A percentile compares a stretch with the other conserved stretches of the same genome.
Evolutionary conservation across 1,140 invertebrate genomes (phyloP).

Genomic region (Drosophila sechellia): DNA sequence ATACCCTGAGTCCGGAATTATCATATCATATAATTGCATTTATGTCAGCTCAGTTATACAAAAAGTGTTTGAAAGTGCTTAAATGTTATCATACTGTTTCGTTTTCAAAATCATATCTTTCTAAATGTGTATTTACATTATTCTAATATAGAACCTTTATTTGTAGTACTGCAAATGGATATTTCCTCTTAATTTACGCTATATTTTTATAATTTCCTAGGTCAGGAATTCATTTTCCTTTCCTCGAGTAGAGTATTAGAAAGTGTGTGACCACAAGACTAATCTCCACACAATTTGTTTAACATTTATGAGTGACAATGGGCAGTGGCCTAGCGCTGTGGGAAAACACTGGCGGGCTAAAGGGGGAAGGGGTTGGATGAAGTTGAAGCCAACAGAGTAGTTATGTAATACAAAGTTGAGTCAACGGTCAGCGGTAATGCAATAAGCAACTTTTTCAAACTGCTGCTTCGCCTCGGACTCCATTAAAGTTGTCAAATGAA

Average conservation of each 20-base stretch:
- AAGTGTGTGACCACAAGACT: neutral
- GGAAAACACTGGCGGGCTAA: conserved; percentile 1
- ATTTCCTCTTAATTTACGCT: no score
- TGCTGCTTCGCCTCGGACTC: conserved; percentile 60
- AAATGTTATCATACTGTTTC: neutral
- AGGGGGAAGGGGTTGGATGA: neutral
- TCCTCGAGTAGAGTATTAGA: conserved; percentile 4
- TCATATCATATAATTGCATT: neutral
- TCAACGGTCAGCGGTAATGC: conserved; percentile 65
- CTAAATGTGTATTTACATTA: no score
- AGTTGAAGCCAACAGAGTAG: conserved; percentile 50
- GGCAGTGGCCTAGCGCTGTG: conserved; percentile 3
- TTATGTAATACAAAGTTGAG: conserved; percentile 67
- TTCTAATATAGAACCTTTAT: no score
- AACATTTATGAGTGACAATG: conserved; percentile 64
- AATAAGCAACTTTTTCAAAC: conserved; percentile 72
- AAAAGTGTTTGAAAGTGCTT: neutral
- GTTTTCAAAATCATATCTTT: no score
- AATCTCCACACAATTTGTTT: conserved; percentile 42
- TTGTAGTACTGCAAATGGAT: no score
- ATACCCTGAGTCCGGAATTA: neutral
- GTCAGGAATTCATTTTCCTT: neutral
- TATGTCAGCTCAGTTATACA: neutral
- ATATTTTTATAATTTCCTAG: neutral
- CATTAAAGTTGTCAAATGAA: conserved; percentile 81